Conservation (phyloP, 2,797 vertebrate genomes). For the Pangasius krempfi region DNA sequence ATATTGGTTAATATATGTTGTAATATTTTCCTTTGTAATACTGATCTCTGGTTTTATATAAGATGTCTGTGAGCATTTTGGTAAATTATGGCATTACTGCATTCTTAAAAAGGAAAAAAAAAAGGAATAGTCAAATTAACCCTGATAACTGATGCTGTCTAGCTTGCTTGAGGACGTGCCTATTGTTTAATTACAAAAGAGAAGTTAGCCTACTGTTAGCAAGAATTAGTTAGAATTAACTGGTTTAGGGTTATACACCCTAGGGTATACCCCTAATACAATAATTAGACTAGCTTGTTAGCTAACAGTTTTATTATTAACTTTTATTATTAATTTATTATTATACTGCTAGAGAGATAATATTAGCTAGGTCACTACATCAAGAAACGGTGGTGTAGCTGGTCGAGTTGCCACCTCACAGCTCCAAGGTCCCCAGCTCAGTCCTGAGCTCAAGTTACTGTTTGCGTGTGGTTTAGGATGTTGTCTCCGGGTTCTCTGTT, state of each 20-base stretch:
- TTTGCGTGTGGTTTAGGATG: neutral
- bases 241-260: too few relatives aligned
- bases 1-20: neutral
- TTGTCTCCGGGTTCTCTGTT: neutral
- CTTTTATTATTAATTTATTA: neutral
- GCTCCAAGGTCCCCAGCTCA: neutral
- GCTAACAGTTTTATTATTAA: neutral
- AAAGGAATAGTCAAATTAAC: neutral
- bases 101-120: neutral
- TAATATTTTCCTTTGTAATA: neutral
- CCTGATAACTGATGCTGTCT: neutral
- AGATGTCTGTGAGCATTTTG: neutral
- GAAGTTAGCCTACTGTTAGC: neutral
- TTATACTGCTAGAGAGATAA: neutral
- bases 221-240: neutral
- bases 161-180: neutral
- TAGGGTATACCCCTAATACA: neutral
- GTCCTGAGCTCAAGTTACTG: conserved; percentile 10
- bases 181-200: neutral
- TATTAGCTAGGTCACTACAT: neutral
- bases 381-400: neutral
- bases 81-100: neutral
- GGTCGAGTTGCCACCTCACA: neutral
- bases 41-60: neutral
- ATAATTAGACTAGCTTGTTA: neutral